These are phyloP conservation scores for Naja naja DNA, from an alignment of 2,113 vertebrate species.

Conservation along the genomic window DNA sequence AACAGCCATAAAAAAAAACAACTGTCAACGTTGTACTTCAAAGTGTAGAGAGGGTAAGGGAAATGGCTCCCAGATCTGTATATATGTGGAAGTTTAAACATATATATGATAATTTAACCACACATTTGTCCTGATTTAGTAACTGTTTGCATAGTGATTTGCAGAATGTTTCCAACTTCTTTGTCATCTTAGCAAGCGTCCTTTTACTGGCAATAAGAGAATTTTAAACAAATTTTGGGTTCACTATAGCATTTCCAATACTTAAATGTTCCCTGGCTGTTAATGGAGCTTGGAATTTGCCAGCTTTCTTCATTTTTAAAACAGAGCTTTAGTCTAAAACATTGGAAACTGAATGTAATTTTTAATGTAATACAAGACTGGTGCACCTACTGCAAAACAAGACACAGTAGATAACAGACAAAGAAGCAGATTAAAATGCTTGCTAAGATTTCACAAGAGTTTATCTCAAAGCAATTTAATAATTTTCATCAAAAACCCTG, in stretches of 20 bases:
- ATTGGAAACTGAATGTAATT: background rate
- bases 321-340: background rate
- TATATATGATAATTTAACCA: slow-evolving; percentile 38
- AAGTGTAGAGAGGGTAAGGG: slow-evolving; percentile 18
- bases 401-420: slow-evolving; percentile 5
- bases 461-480: background rate
- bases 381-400: slow-evolving; percentile 17
- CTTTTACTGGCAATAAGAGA: slow-evolving; percentile 19
- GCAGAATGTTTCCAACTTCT: background rate
- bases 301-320: background rate
- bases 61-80: slow-evolving; percentile 44
- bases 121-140: slow-evolving; percentile 23
- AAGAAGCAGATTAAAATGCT: background rate
- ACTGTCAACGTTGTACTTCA: slow-evolving; percentile 31
- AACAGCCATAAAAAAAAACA: slow-evolving; percentile 36
- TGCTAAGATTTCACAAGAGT: slow-evolving; percentile 18
- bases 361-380: background rate
- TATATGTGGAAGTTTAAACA: slow-evolving; percentile 49
- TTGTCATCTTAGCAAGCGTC: background rate
- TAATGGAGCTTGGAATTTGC: background rate
- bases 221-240: background rate
- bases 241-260: background rate
- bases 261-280: background rate
- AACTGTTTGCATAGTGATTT: slow-evolving; percentile 7
- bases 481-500: slow-evolving; percentile 13